Evolutionary conservation across 2,797 vertebrate species (phyloP).

Genomic region (Anguilla obscura): DNA sequence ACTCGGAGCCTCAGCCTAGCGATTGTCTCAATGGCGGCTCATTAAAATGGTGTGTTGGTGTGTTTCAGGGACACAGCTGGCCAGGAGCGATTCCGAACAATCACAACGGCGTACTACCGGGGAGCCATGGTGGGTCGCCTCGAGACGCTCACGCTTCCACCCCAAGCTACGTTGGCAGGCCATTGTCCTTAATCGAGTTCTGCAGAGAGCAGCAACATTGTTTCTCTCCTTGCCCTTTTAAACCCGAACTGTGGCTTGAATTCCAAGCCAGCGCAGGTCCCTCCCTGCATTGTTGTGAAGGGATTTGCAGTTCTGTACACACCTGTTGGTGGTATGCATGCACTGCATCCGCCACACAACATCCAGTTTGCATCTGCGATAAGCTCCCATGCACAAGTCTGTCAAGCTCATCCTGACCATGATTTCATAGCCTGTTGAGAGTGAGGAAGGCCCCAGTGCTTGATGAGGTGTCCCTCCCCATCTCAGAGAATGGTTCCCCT

Average conservation of each 20-base stretch:
- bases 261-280: not conserved
- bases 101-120: constrained; percentile 97
- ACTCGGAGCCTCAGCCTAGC: not conserved
- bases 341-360: not conserved
- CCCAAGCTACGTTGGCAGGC: not conserved
- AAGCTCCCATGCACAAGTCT: not conserved
- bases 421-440: not conserved
- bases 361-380: not conserved
- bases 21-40: not conserved
- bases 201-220: not conserved
- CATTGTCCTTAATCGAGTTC: not conserved
- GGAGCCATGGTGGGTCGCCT: constrained; percentile 88
- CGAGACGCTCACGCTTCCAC: not conserved
- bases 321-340: not conserved
- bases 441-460: not conserved
- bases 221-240: not conserved
- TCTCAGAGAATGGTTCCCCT: not conserved
- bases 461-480: not conserved
- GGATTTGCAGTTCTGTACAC: not conserved
- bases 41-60: not conserved
- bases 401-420: not conserved
- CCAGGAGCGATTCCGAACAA: constrained; percentile 95
- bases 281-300: not conserved
- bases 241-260: not conserved
- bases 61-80: constrained; percentile 92